A percentile compares a stretch with the other conserved stretches of the same genome.
These are phyloP conservation scores for Falco peregrinus DNA, from an alignment of 2,797 vertebrate species.

Conservation along the genomic window DNA sequence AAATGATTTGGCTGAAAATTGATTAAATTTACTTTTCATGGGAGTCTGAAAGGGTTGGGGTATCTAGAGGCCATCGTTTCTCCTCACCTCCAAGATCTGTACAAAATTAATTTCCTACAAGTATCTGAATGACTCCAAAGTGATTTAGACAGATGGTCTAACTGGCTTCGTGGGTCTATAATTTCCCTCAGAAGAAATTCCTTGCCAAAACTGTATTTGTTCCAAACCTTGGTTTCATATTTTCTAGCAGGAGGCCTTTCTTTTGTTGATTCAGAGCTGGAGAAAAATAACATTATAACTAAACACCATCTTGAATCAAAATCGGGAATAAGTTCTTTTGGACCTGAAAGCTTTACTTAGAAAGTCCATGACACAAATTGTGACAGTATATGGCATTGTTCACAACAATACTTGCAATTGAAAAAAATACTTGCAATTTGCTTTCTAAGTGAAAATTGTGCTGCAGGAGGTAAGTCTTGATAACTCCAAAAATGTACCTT, in stretches of 20 bases:
- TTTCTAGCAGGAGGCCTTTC: slow-evolving; percentile 30
- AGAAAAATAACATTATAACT: neutral
- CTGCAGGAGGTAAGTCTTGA: neutral
- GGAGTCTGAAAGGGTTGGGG: neutral
- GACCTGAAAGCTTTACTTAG: neutral
- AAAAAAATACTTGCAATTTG: neutral
- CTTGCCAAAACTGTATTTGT: slow-evolving; percentile 28
- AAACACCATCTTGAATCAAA: neutral
- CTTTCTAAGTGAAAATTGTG: neutral
- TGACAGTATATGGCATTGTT: neutral
- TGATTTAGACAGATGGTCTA: slow-evolving; percentile 46
- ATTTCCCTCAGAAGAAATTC: slow-evolving; percentile 37
- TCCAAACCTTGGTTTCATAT: slow-evolving; percentile 47
- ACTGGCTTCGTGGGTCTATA: slow-evolving; percentile 7
- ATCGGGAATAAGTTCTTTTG: neutral
- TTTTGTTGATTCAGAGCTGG: neutral
- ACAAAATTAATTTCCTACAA: slow-evolving; percentile 36
- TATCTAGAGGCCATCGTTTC: neutral
- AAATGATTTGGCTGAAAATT: slow-evolving; percentile 12
- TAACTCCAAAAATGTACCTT: neutral
- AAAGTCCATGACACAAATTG: neutral
- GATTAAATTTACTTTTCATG: slow-evolving; percentile 10
- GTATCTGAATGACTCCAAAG: slow-evolving; percentile 30
- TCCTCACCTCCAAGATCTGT: slow-evolving; percentile 2
- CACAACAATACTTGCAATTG: neutral